These are phyloP conservation scores for Maconellicoccus hirsutus DNA, from an alignment of 1,140 invertebrate genomes.

Conservation along the genomic window DNA sequence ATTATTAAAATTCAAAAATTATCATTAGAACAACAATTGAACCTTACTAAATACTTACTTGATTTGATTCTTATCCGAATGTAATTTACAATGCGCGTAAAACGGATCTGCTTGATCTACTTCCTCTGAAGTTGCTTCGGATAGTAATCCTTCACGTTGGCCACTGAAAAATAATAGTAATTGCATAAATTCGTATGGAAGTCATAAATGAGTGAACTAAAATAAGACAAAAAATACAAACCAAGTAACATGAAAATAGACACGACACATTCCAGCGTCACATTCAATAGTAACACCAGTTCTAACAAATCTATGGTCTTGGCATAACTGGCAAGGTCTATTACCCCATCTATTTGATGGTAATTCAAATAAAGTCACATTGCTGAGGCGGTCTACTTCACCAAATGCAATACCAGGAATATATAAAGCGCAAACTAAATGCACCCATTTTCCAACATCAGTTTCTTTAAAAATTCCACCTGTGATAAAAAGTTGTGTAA, in stretches of 20 bases:
- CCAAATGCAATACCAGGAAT: conserved; percentile 94
- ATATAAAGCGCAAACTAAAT: conserved; percentile 91
- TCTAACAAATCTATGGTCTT: conserved; percentile 68
- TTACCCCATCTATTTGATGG: conserved; percentile 89
- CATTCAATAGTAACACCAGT: conserved; percentile 93
- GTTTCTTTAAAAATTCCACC: conserved; percentile 95
- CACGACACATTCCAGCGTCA: conserved; percentile 95
- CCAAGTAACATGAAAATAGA: conserved; percentile 96
- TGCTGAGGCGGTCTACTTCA: conserved; percentile 76
- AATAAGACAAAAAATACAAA: conserved; percentile 36
- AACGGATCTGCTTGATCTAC: conserved; percentile 92
- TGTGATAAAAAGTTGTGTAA: conserved; percentile 30
- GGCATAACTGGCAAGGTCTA: conserved; percentile 74
- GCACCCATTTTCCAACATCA: conserved; percentile 93
- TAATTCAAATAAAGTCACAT: conserved; percentile 89
- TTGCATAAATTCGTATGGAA: conserved; percentile 22
- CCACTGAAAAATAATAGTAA: conserved; percentile 50
- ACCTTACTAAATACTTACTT: conserved; percentile 34
- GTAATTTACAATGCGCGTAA: conserved; percentile 89
- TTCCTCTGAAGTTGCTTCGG: conserved; percentile 86
- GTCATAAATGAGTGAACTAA: neutral
- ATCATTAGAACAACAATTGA: conserved; percentile 22
- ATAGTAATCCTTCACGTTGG: conserved; percentile 80
- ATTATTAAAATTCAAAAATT: conserved; percentile 13
- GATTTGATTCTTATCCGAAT: conserved; percentile 70